Base-by-base conservation (phyloP, 2,888 invertebrate species). In the Glaucopsyche alexis region DNA sequence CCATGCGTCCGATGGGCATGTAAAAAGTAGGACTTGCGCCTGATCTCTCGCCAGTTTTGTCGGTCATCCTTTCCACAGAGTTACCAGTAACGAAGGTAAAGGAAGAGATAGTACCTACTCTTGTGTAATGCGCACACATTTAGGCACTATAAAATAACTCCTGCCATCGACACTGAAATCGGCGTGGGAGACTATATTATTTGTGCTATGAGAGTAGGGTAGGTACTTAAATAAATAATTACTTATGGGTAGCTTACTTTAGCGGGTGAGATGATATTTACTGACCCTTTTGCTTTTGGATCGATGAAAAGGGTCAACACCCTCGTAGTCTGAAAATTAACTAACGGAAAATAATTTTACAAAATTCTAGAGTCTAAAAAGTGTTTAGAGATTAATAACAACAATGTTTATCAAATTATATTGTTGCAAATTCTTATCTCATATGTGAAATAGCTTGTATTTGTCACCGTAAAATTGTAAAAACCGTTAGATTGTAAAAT, bases 171-270 rank as follows among this genome's bases (percentile, higher is more conserved):
- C 29, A 29, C 29, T 4, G 29, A 29, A 29, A 29, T 29, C 29
- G 29, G 29, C 4, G 29, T 29, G 29, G 29, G 29, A 29, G 29
- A 4, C 2, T 29, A 2, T 1, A 29, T 29, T 38, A 29, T 60
- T 29, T 60, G 13, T 29, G 13, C 29, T 29, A 19, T 13, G 38
- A 60, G 38, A 29, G 29, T 19, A 60, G 29, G 29, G 7, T 42
- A 42, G 42, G 60, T 14, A 14, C 77, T 77, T 87, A 84, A 85
- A 87, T 84, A 60, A 60, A 60, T 60, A 60, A 60, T 60, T 60
- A 29, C 60, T 47, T 11, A 13, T 47, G 29, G 60, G 11, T 60
- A 38, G 14, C 60, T 47, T 13, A 47, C 47, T 14, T 60, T 60
- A 60, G 29, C 60, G 60, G 38, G 13, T 60, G 29, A 60, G 60